phyloP scores from a whole-genome alignment of 2,888 invertebrate species.

The Scelioninae gen. 1 region DNA sequence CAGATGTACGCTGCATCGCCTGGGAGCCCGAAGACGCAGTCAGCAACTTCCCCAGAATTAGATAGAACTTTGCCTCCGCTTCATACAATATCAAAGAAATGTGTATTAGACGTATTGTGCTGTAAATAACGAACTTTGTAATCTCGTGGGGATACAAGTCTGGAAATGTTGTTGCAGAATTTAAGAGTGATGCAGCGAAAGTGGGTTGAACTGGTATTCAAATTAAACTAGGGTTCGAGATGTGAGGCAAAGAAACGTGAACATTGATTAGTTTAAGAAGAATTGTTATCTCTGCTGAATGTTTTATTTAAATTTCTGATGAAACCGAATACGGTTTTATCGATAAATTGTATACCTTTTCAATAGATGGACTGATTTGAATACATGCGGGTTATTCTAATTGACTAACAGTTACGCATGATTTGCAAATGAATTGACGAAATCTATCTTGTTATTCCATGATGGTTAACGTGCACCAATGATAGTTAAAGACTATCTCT shows the following conservation, averaged over 20 bases:
- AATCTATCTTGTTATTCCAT: too few species aligned
- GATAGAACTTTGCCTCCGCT: conserved; percentile 32
- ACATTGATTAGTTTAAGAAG: too few species aligned
- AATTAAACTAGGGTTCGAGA: conserved; percentile 1
- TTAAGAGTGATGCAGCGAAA: conserved; percentile 13
- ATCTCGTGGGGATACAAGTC: conserved; percentile 31
- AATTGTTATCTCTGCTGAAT: too few species aligned
- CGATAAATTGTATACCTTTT: too few species aligned
- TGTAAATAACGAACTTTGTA: conserved; percentile 53
- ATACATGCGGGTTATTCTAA: too few species aligned
- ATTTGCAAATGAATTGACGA: too few species aligned
- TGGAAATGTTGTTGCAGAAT: conserved; percentile 3
- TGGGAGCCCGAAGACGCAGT: conserved; percentile 50
- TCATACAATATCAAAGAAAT: conserved; percentile 58
- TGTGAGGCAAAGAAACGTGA: not conserved
- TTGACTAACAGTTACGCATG: too few species aligned
- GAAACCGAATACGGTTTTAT: too few species aligned
- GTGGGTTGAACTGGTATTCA: conserved; percentile 17
- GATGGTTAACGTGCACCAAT: too few species aligned
- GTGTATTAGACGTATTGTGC: conserved; percentile 50
- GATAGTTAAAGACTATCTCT: too few species aligned
- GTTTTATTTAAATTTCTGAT: too few species aligned
- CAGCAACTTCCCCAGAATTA: conserved; percentile 49
- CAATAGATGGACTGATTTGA: too few species aligned
- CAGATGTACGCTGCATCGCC: conserved; percentile 52